A percentile compares a stretch with the other conserved stretches of the same genome.
Evolutionary conservation across 2,888 invertebrate species (phyloP).

Genomic region (Cosmia pyralina): DNA sequence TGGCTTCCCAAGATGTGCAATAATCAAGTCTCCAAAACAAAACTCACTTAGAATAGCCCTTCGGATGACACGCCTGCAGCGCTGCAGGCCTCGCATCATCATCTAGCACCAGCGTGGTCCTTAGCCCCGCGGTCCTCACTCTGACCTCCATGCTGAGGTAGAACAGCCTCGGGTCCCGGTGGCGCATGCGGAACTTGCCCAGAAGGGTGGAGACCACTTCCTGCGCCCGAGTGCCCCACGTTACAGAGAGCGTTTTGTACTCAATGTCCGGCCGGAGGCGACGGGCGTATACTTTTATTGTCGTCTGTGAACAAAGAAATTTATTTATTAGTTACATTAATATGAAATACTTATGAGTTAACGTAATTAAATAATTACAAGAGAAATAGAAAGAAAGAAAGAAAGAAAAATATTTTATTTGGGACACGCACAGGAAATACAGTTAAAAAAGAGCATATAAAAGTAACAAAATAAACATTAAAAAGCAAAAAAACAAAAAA

Average conservation of each 20-base stretch:
- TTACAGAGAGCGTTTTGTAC: constrained; percentile 98
- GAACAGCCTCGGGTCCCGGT: constrained; percentile 97
- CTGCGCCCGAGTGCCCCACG: constrained; percentile 96
- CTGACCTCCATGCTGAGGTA: constrained; percentile 98
- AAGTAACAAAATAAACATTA: too few relatives aligned
- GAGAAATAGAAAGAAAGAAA: too few relatives aligned
- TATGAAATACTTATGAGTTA: too few relatives aligned
- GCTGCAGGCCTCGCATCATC: constrained; percentile 97
- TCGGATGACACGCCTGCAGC: constrained; percentile 97
- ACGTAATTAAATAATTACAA: not conserved
- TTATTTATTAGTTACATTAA: constrained; percentile 1
- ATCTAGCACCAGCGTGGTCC: constrained; percentile 95
- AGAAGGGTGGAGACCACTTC: constrained; percentile 96
- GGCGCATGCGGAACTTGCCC: constrained; percentile 97
- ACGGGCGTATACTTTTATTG: constrained; percentile 97
- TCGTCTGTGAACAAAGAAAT: constrained; percentile 91
- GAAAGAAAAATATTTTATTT: too few relatives aligned
- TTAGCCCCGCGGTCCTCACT: constrained; percentile 95
- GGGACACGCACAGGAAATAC: too few relatives aligned
- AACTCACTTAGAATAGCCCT: constrained; percentile 96
- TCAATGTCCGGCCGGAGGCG: constrained; percentile 98
- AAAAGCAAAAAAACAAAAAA: too few relatives aligned
- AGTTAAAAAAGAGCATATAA: too few relatives aligned
- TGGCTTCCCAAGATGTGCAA: not conserved
- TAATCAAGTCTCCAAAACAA: not conserved